Evolutionary conservation across 1,140 invertebrate species (phyloP), one percentile per base, ranked within the genome.

Genomic region (Plectrocnemia conspersa): DNA sequence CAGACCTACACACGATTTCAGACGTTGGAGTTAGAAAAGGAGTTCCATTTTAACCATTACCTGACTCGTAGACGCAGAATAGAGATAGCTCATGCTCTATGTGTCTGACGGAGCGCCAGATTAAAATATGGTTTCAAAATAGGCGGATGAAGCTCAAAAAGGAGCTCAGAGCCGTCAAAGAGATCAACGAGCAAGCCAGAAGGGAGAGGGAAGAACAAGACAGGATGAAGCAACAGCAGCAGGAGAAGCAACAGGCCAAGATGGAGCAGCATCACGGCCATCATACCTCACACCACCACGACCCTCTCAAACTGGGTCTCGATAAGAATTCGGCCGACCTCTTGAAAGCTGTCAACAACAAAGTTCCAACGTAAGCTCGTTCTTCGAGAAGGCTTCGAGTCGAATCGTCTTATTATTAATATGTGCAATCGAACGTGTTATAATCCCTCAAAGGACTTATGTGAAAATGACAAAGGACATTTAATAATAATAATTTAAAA

Each of bases 11-110:
- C 93, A 52, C 85, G 91, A 63, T 94, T 93, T 78, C 91, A 94
- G 73, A 94, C 91, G 1, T 74, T 94, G 68, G 91, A 95, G 70
- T 79, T 95, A 69, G 95, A 98, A 74, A 98, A 98, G 74, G 95
- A 98, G 77, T 98, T 98, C 74, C 94, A 98, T 72, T 98, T 95
- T 76, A 97, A 97, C 75, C 92, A 96, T 66, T 98, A 98, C 76
- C 80, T 97, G 69, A 97, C 94, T 62, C 81, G 93, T 67, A 82
- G 93, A 70, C 83, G 94, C 69, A 83, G 94, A 75, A 97, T 98
- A 77, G 94, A 97, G 75, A 96, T 98, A 63, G 93, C 93, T 7
- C 93, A 97, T 73, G 92, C 93, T 24, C 82, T 97, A 10, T 96
- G 93, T 96, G 93, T 71, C 81, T 97, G 41, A 97, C 93, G 53